Evolutionary conservation across 2,888 invertebrate genomes (phyloP).

Genomic region (Drosophila macrospina): DNA sequence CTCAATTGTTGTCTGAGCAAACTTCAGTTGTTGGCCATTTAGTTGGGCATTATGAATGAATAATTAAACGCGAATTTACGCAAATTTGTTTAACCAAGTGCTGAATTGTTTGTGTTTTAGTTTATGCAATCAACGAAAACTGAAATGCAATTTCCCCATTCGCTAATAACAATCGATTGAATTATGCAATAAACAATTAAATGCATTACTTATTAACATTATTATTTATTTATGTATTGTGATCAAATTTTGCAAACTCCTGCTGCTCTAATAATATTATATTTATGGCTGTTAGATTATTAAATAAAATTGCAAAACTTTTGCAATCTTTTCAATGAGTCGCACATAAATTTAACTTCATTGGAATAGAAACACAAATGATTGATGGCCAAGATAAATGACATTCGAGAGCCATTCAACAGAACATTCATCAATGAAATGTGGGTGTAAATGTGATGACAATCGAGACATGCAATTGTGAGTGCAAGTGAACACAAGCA

Average conservation of each 20-base stretch:
- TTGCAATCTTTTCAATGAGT: too few species aligned
- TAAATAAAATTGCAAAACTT: neutral
- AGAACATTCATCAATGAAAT: slow-evolving; percentile 20
- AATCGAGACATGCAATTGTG: slow-evolving; percentile 24
- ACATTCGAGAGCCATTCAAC: neutral
- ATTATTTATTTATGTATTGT: too few species aligned
- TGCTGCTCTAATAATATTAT: too few species aligned
- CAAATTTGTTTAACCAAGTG: slow-evolving; percentile 38
- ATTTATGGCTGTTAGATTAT: neutral
- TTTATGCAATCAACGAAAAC: slow-evolving; percentile 13
- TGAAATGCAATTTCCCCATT: slow-evolving; percentile 3
- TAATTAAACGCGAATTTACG: slow-evolving; percentile 41
- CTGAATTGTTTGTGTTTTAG: slow-evolving; percentile 33
- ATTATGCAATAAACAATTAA: neutral
- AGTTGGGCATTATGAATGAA: slow-evolving; percentile 57
- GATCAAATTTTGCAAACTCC: too few species aligned
- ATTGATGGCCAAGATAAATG: slow-evolving; percentile 9
- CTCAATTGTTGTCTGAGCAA: slow-evolving; percentile 12
- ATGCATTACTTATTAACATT: too few species aligned
- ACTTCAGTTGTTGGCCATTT: slow-evolving; percentile 34
- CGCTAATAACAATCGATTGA: neutral
- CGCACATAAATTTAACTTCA: neutral
- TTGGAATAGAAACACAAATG: slow-evolving; percentile 2
- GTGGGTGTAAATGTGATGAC: slow-evolving; percentile 26
- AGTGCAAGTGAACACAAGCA: slow-evolving; percentile 17